These are phyloP conservation scores for Thysanoteuthis rhombus DNA, from an alignment of 2,888 invertebrate genomes.

Conservation along the genomic window DNA sequence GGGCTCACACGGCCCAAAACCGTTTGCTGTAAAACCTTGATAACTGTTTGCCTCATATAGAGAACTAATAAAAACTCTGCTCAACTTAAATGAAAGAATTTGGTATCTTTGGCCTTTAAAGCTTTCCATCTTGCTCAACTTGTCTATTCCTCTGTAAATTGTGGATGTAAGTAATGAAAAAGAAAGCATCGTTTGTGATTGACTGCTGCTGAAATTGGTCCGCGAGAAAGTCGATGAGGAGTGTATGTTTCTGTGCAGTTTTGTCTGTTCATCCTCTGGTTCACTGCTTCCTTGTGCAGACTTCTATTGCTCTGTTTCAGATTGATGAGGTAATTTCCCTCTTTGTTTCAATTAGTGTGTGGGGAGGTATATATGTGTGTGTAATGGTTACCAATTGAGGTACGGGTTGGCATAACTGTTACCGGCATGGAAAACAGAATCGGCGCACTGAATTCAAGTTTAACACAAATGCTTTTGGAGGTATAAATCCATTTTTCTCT, in stretches of 20 bases:
- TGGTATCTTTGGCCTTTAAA: not conserved
- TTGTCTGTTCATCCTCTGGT: not conserved
- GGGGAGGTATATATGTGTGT: not conserved
- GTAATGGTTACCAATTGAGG: no score
- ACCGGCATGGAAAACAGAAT: no score
- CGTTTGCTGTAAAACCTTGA: no score
- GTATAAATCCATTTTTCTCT: no score
- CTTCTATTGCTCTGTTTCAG: no score
- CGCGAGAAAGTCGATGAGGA: not conserved
- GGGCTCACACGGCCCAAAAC: no score
- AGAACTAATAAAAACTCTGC: no score
- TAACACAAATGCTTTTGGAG: no score
- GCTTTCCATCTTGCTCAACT: not conserved
- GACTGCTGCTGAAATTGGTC: not conserved
- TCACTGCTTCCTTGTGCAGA: not conserved
- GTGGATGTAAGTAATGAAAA: not conserved
- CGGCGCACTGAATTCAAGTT: no score
- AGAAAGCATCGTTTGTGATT: not conserved
- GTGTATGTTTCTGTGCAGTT: not conserved
- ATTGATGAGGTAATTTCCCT: not conserved
- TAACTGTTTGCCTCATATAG: no score
- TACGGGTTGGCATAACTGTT: no score
- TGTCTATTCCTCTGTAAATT: no score
- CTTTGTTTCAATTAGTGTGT: not conserved
- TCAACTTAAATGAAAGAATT: not conserved